These are phyloP conservation scores for Marronus borbonicus DNA, from an alignment of 2,888 invertebrate species.

Conservation along the genomic window DNA sequence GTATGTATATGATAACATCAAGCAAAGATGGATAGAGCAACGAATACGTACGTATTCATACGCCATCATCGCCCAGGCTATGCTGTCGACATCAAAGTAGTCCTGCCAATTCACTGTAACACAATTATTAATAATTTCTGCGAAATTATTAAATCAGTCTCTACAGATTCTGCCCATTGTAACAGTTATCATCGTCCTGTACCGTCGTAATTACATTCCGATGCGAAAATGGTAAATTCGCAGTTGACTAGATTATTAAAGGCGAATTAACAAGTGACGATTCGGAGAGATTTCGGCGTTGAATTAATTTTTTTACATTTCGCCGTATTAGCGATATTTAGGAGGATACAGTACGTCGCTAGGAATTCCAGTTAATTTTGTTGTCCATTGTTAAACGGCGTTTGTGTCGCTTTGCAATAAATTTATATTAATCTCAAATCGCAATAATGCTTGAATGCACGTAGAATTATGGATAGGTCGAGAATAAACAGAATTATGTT, in stretches of 20 bases:
- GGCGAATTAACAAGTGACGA: conserved; percentile 47
- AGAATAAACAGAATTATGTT: too few species aligned
- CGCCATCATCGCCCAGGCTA: not conserved
- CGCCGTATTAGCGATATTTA: not conserved
- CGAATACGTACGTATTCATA: conserved; percentile 14
- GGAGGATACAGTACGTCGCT: not conserved
- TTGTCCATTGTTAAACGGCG: conserved; percentile 15
- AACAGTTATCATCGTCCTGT: conserved; percentile 61
- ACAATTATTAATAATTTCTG: conserved; percentile 70
- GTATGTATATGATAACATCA: conserved; percentile 22
- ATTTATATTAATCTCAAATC: conserved; percentile 1
- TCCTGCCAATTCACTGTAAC: conserved; percentile 67
- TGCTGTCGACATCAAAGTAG: conserved; percentile 66
- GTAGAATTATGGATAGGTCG: not conserved
- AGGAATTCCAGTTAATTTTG: conserved; percentile 22
- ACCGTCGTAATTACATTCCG: conserved; percentile 66
- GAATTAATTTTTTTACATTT: conserved; percentile 38
- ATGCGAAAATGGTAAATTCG: conserved; percentile 53
- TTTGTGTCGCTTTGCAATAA: conserved; percentile 14
- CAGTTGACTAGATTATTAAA: conserved; percentile 51
- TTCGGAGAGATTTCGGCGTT: conserved; percentile 41
- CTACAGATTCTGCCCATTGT: conserved; percentile 64
- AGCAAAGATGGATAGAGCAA: conserved; percentile 19
- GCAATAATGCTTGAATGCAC: not conserved
- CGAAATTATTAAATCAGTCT: conserved; percentile 69